phyloP scores from a whole-genome alignment of 1,140 invertebrate species.

The Drosophila paulistorum region DNA sequence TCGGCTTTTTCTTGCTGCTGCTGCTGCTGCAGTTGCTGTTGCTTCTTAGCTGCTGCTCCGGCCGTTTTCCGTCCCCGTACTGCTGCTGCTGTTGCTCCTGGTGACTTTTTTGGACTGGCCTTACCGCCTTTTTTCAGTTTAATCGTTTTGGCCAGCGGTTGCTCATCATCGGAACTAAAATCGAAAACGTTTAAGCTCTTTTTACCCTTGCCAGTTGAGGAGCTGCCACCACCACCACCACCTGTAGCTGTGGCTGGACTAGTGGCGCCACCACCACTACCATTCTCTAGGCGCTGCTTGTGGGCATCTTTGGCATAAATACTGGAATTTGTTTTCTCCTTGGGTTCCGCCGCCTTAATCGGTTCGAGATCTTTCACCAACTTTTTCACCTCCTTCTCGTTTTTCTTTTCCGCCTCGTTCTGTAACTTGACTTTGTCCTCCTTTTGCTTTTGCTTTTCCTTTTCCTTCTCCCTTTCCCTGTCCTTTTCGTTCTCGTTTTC shows the following conservation, averaged over 20 bases:
- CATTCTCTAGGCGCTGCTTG: constrained; percentile 70
- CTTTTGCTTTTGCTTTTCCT: neutral
- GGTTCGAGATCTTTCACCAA: constrained; percentile 25
- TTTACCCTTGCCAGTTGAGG: constrained; percentile 41
- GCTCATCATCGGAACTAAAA: constrained; percentile 83
- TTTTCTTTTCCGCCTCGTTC: constrained; percentile 21
- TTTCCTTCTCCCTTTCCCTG: constrained; percentile 16
- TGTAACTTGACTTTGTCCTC: constrained; percentile 30
- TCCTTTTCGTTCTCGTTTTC: constrained; percentile 3
- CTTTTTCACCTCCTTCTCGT: constrained; percentile 37
- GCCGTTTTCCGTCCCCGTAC: constrained; percentile 58
- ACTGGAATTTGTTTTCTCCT: constrained; percentile 73
- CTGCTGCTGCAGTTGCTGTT: constrained; percentile 22
- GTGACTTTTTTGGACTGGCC: constrained; percentile 50
- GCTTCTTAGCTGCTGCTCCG: constrained; percentile 40
- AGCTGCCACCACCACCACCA: constrained; percentile 8
- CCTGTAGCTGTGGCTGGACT: neutral
- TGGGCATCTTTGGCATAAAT: constrained; percentile 75
- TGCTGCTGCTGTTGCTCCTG: constrained; percentile 18
- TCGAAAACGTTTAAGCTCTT: constrained; percentile 80
- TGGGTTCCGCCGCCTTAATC: constrained; percentile 29
- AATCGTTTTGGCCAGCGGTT: constrained; percentile 82
- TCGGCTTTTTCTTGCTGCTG: constrained; percentile 23
- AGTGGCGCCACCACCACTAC: constrained; percentile 21
- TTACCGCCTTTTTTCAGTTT: constrained; percentile 74